Evolutionary conservation across 1,140 invertebrate species (phyloP).

Genomic region (Tetramorium alpestre): DNA sequence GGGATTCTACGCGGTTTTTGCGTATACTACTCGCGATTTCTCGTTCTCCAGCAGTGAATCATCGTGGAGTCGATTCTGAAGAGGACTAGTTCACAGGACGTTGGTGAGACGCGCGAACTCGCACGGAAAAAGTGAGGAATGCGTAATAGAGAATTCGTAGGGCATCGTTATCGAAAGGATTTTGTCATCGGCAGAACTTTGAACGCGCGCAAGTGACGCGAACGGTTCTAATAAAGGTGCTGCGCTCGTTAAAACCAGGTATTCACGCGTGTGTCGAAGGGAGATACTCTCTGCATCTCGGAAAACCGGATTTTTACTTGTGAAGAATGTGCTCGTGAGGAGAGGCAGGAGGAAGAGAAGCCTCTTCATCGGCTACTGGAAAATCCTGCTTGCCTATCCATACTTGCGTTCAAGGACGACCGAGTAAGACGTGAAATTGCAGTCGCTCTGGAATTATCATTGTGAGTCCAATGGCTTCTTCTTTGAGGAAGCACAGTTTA

Average conservation of each 20-base stretch:
- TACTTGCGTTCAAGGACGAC: conserved; percentile 54
- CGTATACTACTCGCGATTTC: neutral
- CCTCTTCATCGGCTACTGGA: conserved; percentile 57
- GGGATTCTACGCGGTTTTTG: neutral
- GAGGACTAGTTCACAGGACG: neutral
- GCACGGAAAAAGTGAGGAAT: conserved; percentile 6
- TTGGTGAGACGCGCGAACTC: neutral
- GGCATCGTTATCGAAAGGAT: neutral
- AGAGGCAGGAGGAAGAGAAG: neutral
- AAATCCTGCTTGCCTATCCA: conserved; percentile 64
- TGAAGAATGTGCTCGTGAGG: conserved; percentile 55
- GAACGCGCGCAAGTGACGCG: conserved; percentile 59
- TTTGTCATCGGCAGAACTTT: neutral
- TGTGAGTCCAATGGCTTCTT: conserved; percentile 37
- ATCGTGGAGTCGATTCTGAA: neutral
- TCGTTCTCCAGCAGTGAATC: conserved; percentile 22
- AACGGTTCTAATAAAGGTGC: conserved; percentile 65
- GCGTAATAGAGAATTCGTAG: neutral
- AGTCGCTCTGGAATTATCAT: conserved; percentile 49
- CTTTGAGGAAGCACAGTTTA: neutral
- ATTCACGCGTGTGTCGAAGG: conserved; percentile 69
- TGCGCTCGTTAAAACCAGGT: conserved; percentile 58
- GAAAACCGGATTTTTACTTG: conserved; percentile 69
- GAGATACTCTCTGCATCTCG: conserved; percentile 55
- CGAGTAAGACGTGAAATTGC: conserved; percentile 62